Conservation (phyloP, 2,888 invertebrate species). For the Ernsta delagoae region DNA sequence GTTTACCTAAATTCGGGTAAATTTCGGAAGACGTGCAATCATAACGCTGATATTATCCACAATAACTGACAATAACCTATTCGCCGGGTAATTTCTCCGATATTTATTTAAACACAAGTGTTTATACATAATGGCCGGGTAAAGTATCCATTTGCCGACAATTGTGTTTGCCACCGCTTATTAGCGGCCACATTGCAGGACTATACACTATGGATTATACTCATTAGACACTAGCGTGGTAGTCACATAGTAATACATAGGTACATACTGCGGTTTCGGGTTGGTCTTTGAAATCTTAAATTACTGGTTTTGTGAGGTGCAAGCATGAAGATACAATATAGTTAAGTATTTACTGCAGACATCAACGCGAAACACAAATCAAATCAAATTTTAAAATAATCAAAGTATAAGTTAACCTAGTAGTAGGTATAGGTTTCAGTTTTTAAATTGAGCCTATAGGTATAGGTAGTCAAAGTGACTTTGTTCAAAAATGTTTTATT, state of each 20-base stretch:
- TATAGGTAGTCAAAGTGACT: no score
- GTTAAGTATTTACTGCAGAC: background rate
- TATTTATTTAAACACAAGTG: slow-evolving; percentile 31
- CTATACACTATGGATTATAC: slow-evolving; percentile 16
- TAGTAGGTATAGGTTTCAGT: no score
- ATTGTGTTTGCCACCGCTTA: slow-evolving; percentile 25
- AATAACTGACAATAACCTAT: slow-evolving; percentile 1
- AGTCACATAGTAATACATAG: slow-evolving; percentile 22
- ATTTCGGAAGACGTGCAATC: background rate
- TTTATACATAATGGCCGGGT: slow-evolving; percentile 24
- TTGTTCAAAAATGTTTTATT: no score
- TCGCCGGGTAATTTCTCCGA: slow-evolving; percentile 12
- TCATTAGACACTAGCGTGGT: slow-evolving; percentile 10
- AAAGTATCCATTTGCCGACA: slow-evolving; percentile 26
- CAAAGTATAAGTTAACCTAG: no score
- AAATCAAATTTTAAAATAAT: background rate
- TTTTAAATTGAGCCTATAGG: no score
- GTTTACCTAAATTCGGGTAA: background rate
- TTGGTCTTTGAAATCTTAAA: slow-evolving; percentile 26
- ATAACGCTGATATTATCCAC: background rate
- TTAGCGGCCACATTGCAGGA: slow-evolving; percentile 24
- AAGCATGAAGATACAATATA: background rate
- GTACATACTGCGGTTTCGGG: slow-evolving; percentile 6
- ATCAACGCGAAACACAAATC: background rate
- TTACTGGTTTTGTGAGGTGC: slow-evolving; percentile 5